Base-by-base conservation (phyloP, 1,140 invertebrate species). In the Temnothorax nylanderi region DNA sequence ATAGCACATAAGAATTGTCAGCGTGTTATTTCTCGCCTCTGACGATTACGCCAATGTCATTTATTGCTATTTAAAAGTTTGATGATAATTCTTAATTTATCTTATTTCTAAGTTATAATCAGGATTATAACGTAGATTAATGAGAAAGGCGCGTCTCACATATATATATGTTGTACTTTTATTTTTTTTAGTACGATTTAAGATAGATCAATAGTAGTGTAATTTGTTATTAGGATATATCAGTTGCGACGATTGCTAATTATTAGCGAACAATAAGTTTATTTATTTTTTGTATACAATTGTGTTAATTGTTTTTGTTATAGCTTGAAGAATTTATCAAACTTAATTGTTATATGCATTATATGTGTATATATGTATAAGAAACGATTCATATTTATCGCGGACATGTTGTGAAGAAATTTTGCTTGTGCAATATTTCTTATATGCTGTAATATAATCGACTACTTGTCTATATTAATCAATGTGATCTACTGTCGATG, bases 391-490 rank as follows among this genome's bases (percentile, higher is more conserved):
- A 21, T 84, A 47, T 37, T 3, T 54, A 60, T 69, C 34, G 21
- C 56, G 58, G n/a, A 6, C 18, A 26, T 26, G 26, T 18, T 10
- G 41, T 18, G 37, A 18, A 60, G 10, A 49, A 60, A 60, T 49
- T 60, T 74, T 26, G 51, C 41, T 47, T 72, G 3, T 74, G 80
- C 80, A 74, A 13, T 84, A 74, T 84, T 82, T 54, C 69, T 82
- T 49, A 37, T 37, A 1, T 51, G 10, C 16, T 74, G 69, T 84
- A 84, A 80, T 54, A 80, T 80, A 80, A 60, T 75, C 69, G 0
- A 72, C 49, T 74, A 74, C 11, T 84, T 74, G 32, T 81, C 78
- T 84, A 69, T 74, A 84, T 84, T 84, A 34, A 71, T 84, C 69
- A 74, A 84, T 84, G 69, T 84, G 69, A 84, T 4, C 80, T 84